These are phyloP conservation scores for Ceratothoa steindachneri DNA, from an alignment of 2,888 invertebrate species.

Conservation along the genomic window DNA sequence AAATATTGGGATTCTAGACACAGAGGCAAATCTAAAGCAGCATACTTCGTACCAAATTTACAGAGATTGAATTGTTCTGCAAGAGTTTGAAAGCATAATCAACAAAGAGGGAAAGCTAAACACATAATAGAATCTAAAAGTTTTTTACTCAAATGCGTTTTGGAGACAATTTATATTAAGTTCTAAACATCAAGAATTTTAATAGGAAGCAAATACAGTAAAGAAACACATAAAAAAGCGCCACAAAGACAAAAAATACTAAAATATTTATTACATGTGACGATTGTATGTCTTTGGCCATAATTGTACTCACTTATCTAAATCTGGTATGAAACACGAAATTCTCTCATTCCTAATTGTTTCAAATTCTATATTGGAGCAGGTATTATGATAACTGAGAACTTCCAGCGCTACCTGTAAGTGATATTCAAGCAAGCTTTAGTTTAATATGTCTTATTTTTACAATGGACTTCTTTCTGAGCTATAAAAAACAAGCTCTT, in stretches of 20 bases:
- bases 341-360: conserved; percentile 20
- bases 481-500: too few species aligned
- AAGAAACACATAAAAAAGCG: not conserved
- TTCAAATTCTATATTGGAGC: conserved; percentile 64
- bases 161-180: not conserved
- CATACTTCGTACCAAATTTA: too few species aligned
- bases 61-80: too few species aligned
- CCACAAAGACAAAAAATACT: too few species aligned
- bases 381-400: conserved; percentile 75
- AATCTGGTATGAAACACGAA: conserved; percentile 9
- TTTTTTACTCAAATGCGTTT: not conserved
- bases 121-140: not conserved
- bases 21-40: too few species aligned
- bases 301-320: conserved; percentile 45
- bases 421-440: not conserved
- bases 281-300: too few species aligned
- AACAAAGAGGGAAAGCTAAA: not conserved
- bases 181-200: not conserved
- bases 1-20: too few species aligned
- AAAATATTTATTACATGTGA: too few species aligned
- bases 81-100: not conserved
- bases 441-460: too few species aligned
- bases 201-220: too few species aligned
- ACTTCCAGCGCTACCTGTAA: conserved; percentile 71
- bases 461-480: too few species aligned